phyloP scores from a whole-genome alignment of 2,797 vertebrate species.

The Nyctibius grandis region DNA sequence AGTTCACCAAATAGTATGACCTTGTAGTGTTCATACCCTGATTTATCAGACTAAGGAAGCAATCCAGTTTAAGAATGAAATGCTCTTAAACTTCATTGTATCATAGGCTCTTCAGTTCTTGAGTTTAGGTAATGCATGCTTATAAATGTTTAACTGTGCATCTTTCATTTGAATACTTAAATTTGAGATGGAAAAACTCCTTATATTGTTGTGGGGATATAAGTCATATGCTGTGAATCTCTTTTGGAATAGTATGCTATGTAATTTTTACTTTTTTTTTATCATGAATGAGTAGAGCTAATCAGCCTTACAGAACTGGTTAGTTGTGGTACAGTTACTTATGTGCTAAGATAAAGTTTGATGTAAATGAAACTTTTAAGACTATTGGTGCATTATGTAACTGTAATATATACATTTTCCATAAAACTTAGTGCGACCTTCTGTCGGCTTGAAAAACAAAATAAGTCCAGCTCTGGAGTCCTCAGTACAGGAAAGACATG shows the following conservation, averaged over 20 bases:
- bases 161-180: conserved; percentile 8
- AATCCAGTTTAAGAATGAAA: conserved; percentile 7
- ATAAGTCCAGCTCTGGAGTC: not conserved
- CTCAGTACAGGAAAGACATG: no score
- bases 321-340: conserved; percentile 53
- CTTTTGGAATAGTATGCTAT: not conserved
- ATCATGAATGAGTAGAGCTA: not conserved
- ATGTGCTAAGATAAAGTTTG: conserved; percentile 48
- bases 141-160: conserved; percentile 22
- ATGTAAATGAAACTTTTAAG: not conserved
- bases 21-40: conserved; percentile 63
- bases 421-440: not conserved
- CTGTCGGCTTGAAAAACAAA: not conserved
- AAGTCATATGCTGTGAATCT: not conserved
- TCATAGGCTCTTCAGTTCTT: conserved; percentile 35
- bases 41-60: conserved; percentile 50
- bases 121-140: conserved; percentile 42
- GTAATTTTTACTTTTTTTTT: not conserved
- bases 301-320: not conserved
- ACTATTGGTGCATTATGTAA: not conserved
- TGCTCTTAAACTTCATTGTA: conserved; percentile 11
- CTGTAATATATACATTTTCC: not conserved
- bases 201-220: not conserved
- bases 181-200: conserved; percentile 4
- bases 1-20: conserved; percentile 62